Conservation (phyloP, 2,113 vertebrate species). For the Nanorana parkeri region DNA sequence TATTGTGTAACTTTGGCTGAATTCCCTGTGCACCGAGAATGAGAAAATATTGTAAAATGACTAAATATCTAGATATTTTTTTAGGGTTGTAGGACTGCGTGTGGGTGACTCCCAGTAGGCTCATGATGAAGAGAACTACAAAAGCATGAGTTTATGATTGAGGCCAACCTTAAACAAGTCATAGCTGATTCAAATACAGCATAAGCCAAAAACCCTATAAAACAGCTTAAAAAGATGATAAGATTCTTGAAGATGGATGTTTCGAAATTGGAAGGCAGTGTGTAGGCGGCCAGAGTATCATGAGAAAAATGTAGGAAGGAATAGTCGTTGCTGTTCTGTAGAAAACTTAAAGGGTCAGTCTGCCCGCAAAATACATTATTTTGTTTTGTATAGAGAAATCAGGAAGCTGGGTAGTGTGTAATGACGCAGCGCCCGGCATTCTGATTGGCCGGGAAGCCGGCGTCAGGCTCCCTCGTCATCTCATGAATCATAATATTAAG, state of each 20-base stretch:
- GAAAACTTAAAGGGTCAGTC: background rate
- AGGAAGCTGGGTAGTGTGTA: too few species aligned
- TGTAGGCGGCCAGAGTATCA: constrained; percentile 2
- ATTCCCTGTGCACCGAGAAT: constrained; percentile 4
- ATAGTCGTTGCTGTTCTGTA: background rate
- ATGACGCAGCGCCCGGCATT: too few species aligned
- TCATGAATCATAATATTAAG: too few species aligned
- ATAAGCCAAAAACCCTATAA: background rate
- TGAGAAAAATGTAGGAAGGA: background rate
- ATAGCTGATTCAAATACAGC: background rate
- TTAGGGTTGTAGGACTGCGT: background rate
- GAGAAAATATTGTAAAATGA: constrained; percentile 2
- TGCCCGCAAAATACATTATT: too few species aligned
- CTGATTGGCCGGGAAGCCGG: too few species aligned
- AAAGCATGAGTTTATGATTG: constrained; percentile 9
- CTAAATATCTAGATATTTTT: background rate
- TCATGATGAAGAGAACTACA: constrained; percentile 10
- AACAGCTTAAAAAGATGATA: background rate
- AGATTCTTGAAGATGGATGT: background rate
- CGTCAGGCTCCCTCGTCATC: too few species aligned
- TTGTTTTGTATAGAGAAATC: too few species aligned
- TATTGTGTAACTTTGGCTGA: constrained; percentile 23
- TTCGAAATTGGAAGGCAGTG: background rate
- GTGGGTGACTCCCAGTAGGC: constrained; percentile 41
- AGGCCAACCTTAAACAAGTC: constrained; percentile 17